phyloP scores from a whole-genome alignment of 2,888 invertebrate genomes.

The Altica lythri region DNA sequence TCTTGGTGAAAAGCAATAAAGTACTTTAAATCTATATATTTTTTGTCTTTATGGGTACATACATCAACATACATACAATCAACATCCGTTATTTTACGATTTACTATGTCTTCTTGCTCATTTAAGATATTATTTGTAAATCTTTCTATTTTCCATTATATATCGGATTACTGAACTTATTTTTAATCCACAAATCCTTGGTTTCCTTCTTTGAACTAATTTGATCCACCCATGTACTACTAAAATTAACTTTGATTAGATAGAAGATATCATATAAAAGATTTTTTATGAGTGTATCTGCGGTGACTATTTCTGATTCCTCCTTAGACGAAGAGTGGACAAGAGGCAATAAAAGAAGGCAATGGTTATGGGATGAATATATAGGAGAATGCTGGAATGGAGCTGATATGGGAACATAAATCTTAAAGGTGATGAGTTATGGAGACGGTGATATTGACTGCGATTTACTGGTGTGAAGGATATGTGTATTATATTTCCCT shows the following conservation, averaged over 20 bases:
- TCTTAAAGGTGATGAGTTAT: slow-evolving; percentile 23
- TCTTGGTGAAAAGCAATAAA: too few relatives aligned
- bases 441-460: slow-evolving; percentile 21
- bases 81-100: too few relatives aligned
- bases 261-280: not conserved
- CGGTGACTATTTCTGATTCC: not conserved
- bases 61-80: too few relatives aligned
- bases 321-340: slow-evolving; percentile 13
- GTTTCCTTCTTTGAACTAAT: not conserved
- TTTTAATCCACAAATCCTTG: too few relatives aligned
- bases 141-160: too few relatives aligned
- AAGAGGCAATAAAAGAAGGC: slow-evolving; percentile 5
- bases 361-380: slow-evolving; percentile 18
- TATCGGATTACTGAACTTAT: too few relatives aligned
- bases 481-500: too few relatives aligned
- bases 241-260: not conserved
- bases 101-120: too few relatives aligned
- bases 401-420: slow-evolving; percentile 23
- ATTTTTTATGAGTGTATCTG: not conserved
- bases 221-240: not conserved
- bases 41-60: too few relatives aligned
- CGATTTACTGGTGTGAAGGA: slow-evolving; percentile 14
- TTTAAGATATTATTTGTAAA: too few relatives aligned
- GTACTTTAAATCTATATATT: too few relatives aligned
- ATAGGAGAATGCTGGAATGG: slow-evolving; percentile 23